Evolutionary conservation across 1,140 invertebrate species (phyloP).

Genomic region (Heliothis subflexa): DNA sequence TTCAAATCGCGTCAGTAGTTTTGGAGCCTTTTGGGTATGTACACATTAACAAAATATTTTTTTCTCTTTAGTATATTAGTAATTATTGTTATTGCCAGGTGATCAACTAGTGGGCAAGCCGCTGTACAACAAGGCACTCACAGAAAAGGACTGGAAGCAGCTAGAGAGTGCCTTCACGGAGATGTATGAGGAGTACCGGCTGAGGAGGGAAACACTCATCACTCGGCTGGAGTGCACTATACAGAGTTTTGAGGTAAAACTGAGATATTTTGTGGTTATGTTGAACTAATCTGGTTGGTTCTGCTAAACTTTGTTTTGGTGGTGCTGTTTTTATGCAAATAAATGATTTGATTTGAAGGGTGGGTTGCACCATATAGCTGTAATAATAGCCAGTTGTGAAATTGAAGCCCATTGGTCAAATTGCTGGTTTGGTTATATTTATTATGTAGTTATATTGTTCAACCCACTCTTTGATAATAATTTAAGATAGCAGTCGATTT

Average conservation of each 20-base stretch:
- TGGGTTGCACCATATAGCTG: too few species aligned
- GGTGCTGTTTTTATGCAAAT: too few species aligned
- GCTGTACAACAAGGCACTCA: conserved; percentile 91
- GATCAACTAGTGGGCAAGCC: conserved; percentile 90
- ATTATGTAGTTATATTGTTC: background rate
- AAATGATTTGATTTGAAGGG: too few species aligned
- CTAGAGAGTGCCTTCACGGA: conserved; percentile 90
- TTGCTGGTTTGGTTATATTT: background rate
- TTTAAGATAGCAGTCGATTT: too few species aligned
- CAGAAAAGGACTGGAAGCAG: conserved; percentile 93
- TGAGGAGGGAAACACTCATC: conserved; percentile 94
- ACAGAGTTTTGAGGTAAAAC: conserved; percentile 94
- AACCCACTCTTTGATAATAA: background rate
- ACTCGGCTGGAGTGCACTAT: conserved; percentile 97
- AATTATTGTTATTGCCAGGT: conserved; percentile 67
- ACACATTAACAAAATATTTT: too few species aligned
- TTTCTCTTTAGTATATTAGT: background rate
- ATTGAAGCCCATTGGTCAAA: too few species aligned
- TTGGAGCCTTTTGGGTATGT: too few species aligned
- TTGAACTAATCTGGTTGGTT: too few species aligned
- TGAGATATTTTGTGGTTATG: too few species aligned
- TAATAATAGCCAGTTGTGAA: too few species aligned
- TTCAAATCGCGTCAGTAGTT: too few species aligned
- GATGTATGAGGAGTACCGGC: conserved; percentile 93
- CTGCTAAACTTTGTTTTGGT: too few species aligned